Base-by-base conservation (phyloP, 2,797 vertebrate species). In the Mormyrus proboscirostris region DNA sequence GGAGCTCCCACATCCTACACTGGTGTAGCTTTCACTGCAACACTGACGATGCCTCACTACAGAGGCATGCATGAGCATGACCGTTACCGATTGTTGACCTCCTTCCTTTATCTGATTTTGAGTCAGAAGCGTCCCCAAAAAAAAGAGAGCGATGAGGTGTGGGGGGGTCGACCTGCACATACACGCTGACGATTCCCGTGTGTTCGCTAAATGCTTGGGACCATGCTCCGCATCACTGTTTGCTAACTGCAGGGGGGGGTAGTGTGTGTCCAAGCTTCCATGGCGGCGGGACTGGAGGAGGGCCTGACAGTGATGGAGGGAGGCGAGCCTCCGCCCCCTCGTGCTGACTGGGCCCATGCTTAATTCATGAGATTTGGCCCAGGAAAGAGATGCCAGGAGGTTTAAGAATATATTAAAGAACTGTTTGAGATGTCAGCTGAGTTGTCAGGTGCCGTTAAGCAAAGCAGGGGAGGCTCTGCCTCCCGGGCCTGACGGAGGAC, bases 391-490 rank as follows among this genome's bases (percentile, higher is more conserved):
- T 96, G 96, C 96, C 95, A 96, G 96, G 94, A 96, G 95, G 95
- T 97, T 96, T 96, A 95, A 94, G 96, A 97, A 97, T 97, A 96
- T 97, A 96, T 97, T 97, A 96, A 95, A 93, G 94, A 96, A 95
- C 93, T 96, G 95, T 97, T 95, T 94, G 93, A 95, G 95, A 96
- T 95, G 94, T 96, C 95, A 96, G 94, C 93, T 92, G 93, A 95
- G 95, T 97, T 96, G 96, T 97, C 95, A 96, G 95, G 94, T 94
- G 93, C 92, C 91, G 91, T 95, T 96, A 95, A 96, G 95, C 93
- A 95, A 95, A 95, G 93, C 93, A 94, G 93, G 91, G 90, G 92
- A 95, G 93, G 93, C 91, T 93, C 90, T 90, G 92, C 89, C 91
- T 91, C 84, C 90, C 88, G 90, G 91, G 89, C 88, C 85, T 88